Base-by-base conservation (phyloP, 2,113 vertebrate species). In the Micronycteris hirsuta region DNA sequence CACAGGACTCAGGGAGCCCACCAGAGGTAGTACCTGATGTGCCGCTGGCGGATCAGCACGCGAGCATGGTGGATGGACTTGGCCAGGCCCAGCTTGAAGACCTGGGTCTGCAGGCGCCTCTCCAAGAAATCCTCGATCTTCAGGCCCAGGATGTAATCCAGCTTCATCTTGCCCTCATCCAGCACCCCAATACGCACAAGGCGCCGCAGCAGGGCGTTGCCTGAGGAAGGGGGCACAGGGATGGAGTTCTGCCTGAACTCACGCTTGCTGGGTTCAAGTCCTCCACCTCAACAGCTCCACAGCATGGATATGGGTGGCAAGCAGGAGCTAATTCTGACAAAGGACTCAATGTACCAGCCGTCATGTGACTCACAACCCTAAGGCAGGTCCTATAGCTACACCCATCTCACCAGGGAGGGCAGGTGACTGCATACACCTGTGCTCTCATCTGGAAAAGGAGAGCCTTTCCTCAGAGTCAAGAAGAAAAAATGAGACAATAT, bases 51-150 rank as follows among this genome's bases (percentile, higher is more conserved):
- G 98, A 99, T 99, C 22, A 99, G 99, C 80, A 99, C 99, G 0
- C 99, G 98, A 56, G 99, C 99, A 0, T 99, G 99, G 95, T 99
- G 99, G 97, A 99, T 99, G 93, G 99, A 99, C 97, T 99, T 99
- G 89, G 99, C 99, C 54, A 99, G 97, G 68, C 99, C 99, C 73
- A 99, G 98, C 94, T 99, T 99, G 98, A 99, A 99, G 91, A 99
- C 99, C 97, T 99, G 99, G 0, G 99, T 99, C 98, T 99, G 99
- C 91, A 99, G 98, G 93, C 99, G 99, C 67, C 99, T 98, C 98
- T 99, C 99, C 97, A 99, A 94, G 96, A 99, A 99, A 52, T 99
- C 99, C 93, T 99, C 99, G 0, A 99, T 99, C 97, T 99, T 99
- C 97, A 99, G 98, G 83, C 99, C 99, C 97, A 99, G 97, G 97